Percentiles rank a stretch among this genome's conserved stretches.
Conservation (phyloP, 1,140 invertebrate genomes). For the Zaprionus nigranus region DNA sequence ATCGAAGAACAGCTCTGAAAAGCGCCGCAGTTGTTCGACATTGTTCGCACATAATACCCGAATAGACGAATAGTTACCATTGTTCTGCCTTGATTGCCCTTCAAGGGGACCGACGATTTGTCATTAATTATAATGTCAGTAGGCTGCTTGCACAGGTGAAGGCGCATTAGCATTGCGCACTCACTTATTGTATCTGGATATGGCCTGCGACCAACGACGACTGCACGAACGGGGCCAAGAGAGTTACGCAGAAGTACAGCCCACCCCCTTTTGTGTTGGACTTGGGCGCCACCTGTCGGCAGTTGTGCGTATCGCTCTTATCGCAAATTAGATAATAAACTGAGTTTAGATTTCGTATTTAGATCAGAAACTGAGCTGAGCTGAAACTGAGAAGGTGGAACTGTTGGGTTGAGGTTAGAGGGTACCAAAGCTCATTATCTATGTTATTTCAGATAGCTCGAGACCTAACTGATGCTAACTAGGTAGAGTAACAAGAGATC, state of each 20-base stretch:
- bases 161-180: constrained; percentile 68
- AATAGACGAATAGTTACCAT: constrained; percentile 37
- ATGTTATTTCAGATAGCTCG: too few relatives aligned
- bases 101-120: constrained; percentile 47
- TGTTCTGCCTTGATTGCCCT: constrained; percentile 60
- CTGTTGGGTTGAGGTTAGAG: neutral
- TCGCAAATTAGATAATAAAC: neutral
- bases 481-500: too few relatives aligned
- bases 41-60: constrained; percentile 37
- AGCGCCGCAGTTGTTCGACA: constrained; percentile 7
- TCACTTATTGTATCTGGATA: constrained; percentile 67
- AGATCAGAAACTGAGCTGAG: neutral
- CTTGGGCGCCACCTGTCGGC: constrained; percentile 25
- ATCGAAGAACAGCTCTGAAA: constrained; percentile 53
- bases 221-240: neutral
- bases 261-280: neutral
- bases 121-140: constrained; percentile 80
- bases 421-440: too few relatives aligned
- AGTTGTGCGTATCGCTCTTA: neutral
- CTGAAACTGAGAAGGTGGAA: neutral
- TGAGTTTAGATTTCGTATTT: neutral
- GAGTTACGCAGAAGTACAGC: neutral
- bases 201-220: constrained; percentile 19
- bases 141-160: constrained; percentile 51
- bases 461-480: too few relatives aligned